phyloP scores from a whole-genome alignment of 2,797 vertebrate species.

The Epinephelus malabaricus region DNA sequence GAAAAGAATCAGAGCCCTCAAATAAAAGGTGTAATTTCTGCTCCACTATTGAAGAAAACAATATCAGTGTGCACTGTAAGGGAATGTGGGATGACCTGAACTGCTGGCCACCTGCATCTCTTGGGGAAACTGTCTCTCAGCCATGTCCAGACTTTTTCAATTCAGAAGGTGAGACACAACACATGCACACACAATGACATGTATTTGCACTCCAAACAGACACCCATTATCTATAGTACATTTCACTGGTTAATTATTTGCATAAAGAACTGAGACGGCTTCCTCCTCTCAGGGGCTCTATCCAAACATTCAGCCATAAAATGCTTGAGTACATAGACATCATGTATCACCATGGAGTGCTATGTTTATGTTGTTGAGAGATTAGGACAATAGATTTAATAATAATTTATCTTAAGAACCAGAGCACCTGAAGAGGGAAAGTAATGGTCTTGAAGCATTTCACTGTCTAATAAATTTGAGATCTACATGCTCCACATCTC shows the following conservation, averaged over 20 bases:
- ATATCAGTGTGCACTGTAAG: conserved; percentile 74
- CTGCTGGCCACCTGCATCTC: conserved; percentile 88
- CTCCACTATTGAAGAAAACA: conserved; percentile 43
- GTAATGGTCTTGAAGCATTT: neutral
- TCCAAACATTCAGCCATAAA: conserved; percentile 46
- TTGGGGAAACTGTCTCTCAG: conserved; percentile 85
- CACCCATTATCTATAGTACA: conserved; percentile 22
- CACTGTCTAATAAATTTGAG: conserved; percentile 15
- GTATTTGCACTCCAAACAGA: neutral
- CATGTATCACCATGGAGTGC: conserved; percentile 3
- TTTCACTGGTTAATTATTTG: conserved; percentile 65
- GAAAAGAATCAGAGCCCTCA: neutral
- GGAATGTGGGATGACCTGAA: conserved; percentile 91
- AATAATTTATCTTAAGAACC: conserved; percentile 8
- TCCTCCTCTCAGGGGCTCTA: conserved; percentile 33
- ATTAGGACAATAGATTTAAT: conserved; percentile 27
- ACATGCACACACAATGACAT: neutral
- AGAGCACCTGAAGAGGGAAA: neutral
- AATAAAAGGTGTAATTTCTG: neutral
- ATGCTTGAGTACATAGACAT: conserved; percentile 48
- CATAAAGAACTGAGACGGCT: neutral
- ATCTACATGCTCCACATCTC: neutral
- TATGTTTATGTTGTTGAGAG: conserved; percentile 12
- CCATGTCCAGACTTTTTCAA: conserved; percentile 87
- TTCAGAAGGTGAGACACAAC: conserved; percentile 85